Conservation (phyloP, 2,888 invertebrate genomes). For the Cryptocephalus primarius region DNA sequence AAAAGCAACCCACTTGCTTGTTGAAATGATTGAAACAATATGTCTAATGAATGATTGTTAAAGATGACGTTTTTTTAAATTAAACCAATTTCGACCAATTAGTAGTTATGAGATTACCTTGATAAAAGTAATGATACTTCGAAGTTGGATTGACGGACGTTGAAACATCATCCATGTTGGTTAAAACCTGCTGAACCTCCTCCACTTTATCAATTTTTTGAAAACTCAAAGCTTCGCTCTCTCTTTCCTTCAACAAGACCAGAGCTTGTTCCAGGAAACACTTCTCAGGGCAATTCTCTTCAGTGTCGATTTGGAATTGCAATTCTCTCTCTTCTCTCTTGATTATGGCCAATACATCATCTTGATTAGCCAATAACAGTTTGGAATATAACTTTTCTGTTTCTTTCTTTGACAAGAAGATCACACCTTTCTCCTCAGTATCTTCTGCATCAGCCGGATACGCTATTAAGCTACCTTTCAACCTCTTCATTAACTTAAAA, state of each 20-base stretch:
- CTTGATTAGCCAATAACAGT: constrained; percentile 58
- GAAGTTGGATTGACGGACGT: constrained; percentile 8
- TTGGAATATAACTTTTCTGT: constrained; percentile 58
- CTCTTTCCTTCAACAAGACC: constrained; percentile 49
- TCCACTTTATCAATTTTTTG: not conserved
- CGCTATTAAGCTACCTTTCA: constrained; percentile 44
- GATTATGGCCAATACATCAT: constrained; percentile 62
- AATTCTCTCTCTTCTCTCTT: constrained; percentile 63
- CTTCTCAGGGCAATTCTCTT: constrained; percentile 68
- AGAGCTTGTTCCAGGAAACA: constrained; percentile 81
- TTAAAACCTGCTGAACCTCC: constrained; percentile 3
- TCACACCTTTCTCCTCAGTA: constrained; percentile 24
- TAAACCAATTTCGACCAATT: too few species aligned
- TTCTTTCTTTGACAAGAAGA: constrained; percentile 40
- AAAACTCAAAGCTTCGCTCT: constrained; percentile 26
- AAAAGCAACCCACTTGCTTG: too few species aligned
- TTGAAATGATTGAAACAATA: too few species aligned
- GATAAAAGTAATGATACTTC: constrained; percentile 71
- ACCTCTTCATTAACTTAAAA: constrained; percentile 69
- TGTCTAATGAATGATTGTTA: too few species aligned
- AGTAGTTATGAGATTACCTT: constrained; percentile 61
- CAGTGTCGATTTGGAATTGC: constrained; percentile 47
- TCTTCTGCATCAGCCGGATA: constrained; percentile 40
- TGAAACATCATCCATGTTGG: not conserved
- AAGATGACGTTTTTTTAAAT: too few species aligned